Percentiles rank a stretch among this genome's conserved stretches.
Evolutionary conservation across 37 sponge, comb jelly and placozoan genomes (phyloP).

Genomic region (Tethya wilhelma): DNA sequence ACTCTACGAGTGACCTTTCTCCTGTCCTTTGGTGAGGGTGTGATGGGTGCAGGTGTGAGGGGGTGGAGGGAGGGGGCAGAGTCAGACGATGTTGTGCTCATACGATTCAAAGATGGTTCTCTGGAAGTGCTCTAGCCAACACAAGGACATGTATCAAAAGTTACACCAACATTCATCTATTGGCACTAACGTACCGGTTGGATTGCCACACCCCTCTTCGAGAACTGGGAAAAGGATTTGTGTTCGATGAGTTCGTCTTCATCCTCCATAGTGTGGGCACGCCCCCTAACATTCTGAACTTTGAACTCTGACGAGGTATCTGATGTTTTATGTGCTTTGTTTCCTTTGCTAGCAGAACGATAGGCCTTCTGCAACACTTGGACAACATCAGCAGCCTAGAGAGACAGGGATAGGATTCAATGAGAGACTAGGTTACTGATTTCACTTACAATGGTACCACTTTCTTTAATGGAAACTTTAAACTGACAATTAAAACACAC

Average conservation of each 20-base stretch:
- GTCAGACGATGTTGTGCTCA: no score
- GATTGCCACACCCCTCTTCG: no score
- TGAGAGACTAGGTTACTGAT: no score
- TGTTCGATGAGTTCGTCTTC: conserved; percentile 44
- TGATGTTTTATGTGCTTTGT: background rate
- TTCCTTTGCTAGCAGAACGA: conserved; percentile 6
- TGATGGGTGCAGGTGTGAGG: background rate
- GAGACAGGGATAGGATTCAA: no score
- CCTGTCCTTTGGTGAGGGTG: background rate
- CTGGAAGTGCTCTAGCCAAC: no score
- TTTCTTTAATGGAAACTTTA: no score
- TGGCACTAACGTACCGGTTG: no score
- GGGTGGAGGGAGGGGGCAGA: background rate
- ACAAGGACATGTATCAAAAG: no score
- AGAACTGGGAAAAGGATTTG: conserved; percentile 5
- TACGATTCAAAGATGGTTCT: no score
- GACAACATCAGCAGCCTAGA: conserved; percentile 50
- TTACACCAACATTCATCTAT: no score
- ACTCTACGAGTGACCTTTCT: background rate
- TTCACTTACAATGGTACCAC: no score
- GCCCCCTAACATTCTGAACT: background rate
- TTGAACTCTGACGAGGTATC: background rate
- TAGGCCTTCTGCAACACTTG: conserved; percentile 34
- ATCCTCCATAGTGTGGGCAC: conserved; percentile 26
- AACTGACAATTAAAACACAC: no score